phyloP scores from a whole-genome alignment of 2,888 invertebrate genomes.

The Rhingia campestris region DNA sequence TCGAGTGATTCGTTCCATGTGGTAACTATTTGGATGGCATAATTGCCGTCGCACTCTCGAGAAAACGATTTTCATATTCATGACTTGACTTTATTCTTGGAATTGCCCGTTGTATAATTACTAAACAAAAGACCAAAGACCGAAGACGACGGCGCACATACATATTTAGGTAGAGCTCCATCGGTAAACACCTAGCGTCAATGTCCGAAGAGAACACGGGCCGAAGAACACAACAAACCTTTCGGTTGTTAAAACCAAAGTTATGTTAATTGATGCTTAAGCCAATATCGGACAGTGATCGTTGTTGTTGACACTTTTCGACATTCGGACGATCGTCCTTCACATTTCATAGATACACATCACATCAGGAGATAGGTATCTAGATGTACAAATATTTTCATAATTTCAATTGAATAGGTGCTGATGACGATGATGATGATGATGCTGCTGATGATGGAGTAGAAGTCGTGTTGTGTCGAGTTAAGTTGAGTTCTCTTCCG shows the following conservation, averaged over 20 bases:
- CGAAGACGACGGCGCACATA: conserved; percentile 28
- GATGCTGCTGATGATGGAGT: neutral
- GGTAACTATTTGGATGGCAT: conserved; percentile 71
- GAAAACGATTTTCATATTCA: conserved; percentile 71
- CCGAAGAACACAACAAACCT: conserved; percentile 64
- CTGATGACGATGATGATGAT: neutral
- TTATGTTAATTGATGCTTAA: conserved; percentile 73
- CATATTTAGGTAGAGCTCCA: conserved; percentile 53
- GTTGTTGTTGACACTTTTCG: conserved; percentile 69
- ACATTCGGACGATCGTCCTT: conserved; percentile 61
- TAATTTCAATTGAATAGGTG: conserved; percentile 18
- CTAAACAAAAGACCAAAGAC: conserved; percentile 62
- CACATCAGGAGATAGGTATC: neutral
- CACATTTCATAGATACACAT: conserved; percentile 21
- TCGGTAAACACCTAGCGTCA: conserved; percentile 57
- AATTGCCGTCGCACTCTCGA: conserved; percentile 65
- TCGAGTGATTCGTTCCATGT: conserved; percentile 73
- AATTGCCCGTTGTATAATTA: conserved; percentile 60
- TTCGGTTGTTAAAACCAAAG: conserved; percentile 71
- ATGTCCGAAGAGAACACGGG: conserved; percentile 37
- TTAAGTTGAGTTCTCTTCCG: conserved; percentile 37
- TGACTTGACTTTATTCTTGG: conserved; percentile 69
- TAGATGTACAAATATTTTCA: conserved; percentile 36
- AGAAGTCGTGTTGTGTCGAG: conserved; percentile 8
- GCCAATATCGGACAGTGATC: conserved; percentile 69